These are phyloP conservation scores for Petaurus breviceps DNA, from an alignment of 2,113 vertebrate genomes.

Conservation along the genomic window DNA sequence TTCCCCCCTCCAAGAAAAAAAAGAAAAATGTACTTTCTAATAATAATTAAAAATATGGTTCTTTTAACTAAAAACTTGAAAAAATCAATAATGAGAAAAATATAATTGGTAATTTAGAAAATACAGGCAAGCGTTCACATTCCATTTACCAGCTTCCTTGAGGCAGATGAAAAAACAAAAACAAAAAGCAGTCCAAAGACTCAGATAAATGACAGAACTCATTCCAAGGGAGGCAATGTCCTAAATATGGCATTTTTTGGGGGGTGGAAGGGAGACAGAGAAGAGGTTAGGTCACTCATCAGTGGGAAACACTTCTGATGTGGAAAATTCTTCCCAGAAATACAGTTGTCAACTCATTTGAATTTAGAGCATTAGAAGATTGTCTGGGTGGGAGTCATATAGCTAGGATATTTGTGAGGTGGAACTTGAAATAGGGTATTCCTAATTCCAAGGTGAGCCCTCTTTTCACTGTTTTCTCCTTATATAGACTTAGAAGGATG, in stretches of 20 bases:
- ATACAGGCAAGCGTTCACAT: conserved; percentile 34
- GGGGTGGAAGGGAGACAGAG: no score
- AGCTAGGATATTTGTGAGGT: not conserved
- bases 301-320: not conserved
- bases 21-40: not conserved
- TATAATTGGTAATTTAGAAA: conserved; percentile 26
- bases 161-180: no score
- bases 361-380: not conserved
- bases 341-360: not conserved
- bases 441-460: not conserved
- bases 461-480: not conserved
- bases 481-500: not conserved
- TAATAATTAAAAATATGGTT: conserved; percentile 26
- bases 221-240: not conserved
- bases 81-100: conserved; percentile 11
- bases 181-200: not conserved
- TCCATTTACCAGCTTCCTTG: conserved; percentile 40
- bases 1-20: no score
- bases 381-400: not conserved
- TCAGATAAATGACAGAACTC: conserved; percentile 9
- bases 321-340: not conserved
- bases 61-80: conserved; percentile 53
- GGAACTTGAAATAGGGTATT: not conserved
- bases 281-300: not conserved
- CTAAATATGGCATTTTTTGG: not conserved